These are phyloP conservation scores for Lissocephala sabroskyi DNA, from an alignment of 2,888 invertebrate species.

Conservation along the genomic window DNA sequence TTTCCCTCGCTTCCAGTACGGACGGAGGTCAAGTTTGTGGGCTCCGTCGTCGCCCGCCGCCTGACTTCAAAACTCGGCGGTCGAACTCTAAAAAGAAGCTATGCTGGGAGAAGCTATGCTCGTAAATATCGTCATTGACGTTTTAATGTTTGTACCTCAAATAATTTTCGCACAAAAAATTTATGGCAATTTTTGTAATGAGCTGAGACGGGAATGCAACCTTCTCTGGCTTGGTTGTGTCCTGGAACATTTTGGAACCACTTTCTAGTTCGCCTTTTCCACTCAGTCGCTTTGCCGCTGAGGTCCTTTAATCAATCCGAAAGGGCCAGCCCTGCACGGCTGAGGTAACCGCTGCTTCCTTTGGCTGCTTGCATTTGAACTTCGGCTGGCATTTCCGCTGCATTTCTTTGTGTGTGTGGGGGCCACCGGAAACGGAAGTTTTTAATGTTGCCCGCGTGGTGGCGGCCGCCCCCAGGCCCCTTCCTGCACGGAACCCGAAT, in stretches of 20 bases:
- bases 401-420: slow-evolving; percentile 39
- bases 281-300: too few species aligned
- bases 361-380: slow-evolving; percentile 37
- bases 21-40: neutral
- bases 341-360: slow-evolving; percentile 46
- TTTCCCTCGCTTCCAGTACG: too few species aligned
- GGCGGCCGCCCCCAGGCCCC: too few species aligned
- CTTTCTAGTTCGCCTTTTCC: too few species aligned
- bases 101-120: slow-evolving; percentile 24
- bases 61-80: neutral
- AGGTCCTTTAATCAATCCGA: too few species aligned
- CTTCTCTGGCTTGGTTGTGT: neutral
- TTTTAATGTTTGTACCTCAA: slow-evolving; percentile 64
- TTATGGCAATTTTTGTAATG: slow-evolving; percentile 64
- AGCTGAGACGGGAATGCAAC: slow-evolving; percentile 21
- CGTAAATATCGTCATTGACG: slow-evolving; percentile 57
- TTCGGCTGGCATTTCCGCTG: slow-evolving; percentile 59
- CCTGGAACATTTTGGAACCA: too few species aligned
- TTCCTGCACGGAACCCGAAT: neutral
- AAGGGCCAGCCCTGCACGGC: neutral
- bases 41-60: neutral
- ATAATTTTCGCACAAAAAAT: slow-evolving; percentile 57
- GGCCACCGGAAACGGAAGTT: slow-evolving; percentile 57
- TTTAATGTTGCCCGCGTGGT: slow-evolving; percentile 53
- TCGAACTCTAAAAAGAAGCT: neutral